A percentile compares a stretch with the other conserved stretches of the same genome.
Evolutionary conservation across 2,888 invertebrate species (phyloP).

Genomic region (Deilephila elpenor): DNA sequence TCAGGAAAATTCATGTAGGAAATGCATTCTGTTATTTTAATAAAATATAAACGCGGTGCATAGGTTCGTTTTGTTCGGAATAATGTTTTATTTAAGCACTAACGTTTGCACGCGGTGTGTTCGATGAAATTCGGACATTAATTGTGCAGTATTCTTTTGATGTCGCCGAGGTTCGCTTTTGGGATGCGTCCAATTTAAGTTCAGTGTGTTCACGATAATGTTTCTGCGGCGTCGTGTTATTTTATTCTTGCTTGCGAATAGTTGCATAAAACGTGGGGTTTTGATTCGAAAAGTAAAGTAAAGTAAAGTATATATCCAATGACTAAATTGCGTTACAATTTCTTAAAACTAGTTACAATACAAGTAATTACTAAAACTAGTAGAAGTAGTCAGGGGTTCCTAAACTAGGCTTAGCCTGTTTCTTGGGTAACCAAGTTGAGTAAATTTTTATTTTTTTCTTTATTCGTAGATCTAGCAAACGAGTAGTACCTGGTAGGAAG

Average conservation of each 20-base stretch:
- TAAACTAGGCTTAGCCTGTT: no score
- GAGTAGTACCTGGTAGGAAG: no score
- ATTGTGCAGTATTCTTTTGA: constrained; percentile 2
- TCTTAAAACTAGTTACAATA: no score
- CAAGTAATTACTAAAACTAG: no score
- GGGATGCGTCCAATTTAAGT: constrained; percentile 7
- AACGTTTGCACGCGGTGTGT: neutral
- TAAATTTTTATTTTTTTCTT: neutral
- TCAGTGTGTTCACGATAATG: constrained; percentile 8
- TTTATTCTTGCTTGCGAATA: neutral
- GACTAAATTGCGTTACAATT: no score
- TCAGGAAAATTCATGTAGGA: constrained; percentile 4
- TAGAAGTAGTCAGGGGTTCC: no score
- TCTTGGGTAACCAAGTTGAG: no score
- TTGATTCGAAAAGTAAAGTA: neutral
- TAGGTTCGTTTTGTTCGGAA: constrained; percentile 16
- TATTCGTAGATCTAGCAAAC: no score
- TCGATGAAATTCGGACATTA: neutral
- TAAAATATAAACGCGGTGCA: constrained; percentile 11
- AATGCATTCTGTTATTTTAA: constrained; percentile 22
- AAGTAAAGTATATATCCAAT: no score
- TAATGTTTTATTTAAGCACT: constrained; percentile 9
- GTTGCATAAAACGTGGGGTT: neutral
- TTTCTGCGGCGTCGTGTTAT: neutral
- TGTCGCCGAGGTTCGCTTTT: constrained; percentile 13